A percentile compares a stretch with the other conserved stretches of the same genome.
These are phyloP conservation scores for Drosophila rhopaloa DNA, from an alignment of 1,140 invertebrate species.

Conservation along the genomic window DNA sequence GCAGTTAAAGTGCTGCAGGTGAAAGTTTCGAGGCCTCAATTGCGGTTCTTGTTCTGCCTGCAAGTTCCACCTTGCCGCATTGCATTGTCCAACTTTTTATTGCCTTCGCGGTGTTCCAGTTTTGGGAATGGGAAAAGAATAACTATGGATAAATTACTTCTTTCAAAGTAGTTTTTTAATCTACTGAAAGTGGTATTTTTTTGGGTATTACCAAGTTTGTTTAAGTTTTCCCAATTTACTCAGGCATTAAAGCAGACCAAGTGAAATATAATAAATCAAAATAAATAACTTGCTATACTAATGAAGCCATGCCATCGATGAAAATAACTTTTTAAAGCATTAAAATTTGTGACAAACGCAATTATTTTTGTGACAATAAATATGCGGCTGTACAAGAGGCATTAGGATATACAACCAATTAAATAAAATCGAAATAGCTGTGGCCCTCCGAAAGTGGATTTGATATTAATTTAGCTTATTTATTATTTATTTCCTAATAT, in stretches of 20 bases:
- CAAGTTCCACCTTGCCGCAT: constrained; percentile 33
- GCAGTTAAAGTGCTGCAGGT: constrained; percentile 37
- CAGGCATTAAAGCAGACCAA: no score
- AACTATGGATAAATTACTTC: constrained; percentile 20
- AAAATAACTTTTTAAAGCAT: neutral
- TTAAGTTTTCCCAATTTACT: neutral
- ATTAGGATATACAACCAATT: no score
- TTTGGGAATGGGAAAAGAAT: constrained; percentile 11
- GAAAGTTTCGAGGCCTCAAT: constrained; percentile 40
- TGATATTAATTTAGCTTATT: no score
- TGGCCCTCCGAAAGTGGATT: no score
- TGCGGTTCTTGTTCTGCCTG: constrained; percentile 26
- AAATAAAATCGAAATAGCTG: no score
- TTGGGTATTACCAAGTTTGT: neutral
- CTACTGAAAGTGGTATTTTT: constrained; percentile 7
- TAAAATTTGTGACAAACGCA: no score
- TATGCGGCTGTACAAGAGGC: no score
- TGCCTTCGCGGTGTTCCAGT: constrained; percentile 26
- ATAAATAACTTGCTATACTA: neutral
- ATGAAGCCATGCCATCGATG: neutral
- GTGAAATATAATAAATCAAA: neutral
- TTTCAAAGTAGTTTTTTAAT: constrained; percentile 8
- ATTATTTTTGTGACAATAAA: no score
- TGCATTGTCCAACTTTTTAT: constrained; percentile 47
- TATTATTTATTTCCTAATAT: no score